phyloP scores from a whole-genome alignment of 1,140 invertebrate species.

The Cotesia chilonis region DNA sequence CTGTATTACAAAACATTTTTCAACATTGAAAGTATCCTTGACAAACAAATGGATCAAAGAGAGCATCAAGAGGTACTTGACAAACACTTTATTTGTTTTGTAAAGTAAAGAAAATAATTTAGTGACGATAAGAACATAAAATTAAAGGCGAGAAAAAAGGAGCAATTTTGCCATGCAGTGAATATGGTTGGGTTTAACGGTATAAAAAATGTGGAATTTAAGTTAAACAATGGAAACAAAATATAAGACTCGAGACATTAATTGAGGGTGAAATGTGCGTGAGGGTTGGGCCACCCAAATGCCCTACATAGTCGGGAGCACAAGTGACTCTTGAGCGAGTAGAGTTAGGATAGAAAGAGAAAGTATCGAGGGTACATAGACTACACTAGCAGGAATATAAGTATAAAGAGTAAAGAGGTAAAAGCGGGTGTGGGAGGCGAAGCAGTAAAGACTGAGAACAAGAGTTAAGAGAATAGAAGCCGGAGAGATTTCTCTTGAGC shows the following conservation, averaged over 20 bases:
- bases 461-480: too few relatives aligned
- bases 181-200: not conserved
- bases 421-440: slow-evolving; percentile 25
- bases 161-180: not conserved
- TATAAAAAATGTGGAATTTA: not conserved
- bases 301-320: slow-evolving; percentile 52
- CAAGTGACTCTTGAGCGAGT: too few relatives aligned
- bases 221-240: not conserved
- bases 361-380: not conserved
- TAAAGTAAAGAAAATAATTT: not conserved
- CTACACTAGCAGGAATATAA: slow-evolving; percentile 15
- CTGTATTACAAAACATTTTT: not conserved
- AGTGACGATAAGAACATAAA: too few relatives aligned
- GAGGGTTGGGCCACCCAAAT: slow-evolving; percentile 57
- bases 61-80: too few relatives aligned
- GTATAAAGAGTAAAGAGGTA: slow-evolving; percentile 39
- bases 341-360: too few relatives aligned
- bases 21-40: slow-evolving; percentile 21
- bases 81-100: not conserved
- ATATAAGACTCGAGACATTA: not conserved
- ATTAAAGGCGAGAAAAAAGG: not conserved
- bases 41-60: slow-evolving; percentile 29
- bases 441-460: too few relatives aligned
- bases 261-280: slow-evolving; percentile 48
- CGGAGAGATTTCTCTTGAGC: too few relatives aligned